phyloP scores from a whole-genome alignment of 2,113 vertebrate genomes.

The Struthidea cinerea region DNA sequence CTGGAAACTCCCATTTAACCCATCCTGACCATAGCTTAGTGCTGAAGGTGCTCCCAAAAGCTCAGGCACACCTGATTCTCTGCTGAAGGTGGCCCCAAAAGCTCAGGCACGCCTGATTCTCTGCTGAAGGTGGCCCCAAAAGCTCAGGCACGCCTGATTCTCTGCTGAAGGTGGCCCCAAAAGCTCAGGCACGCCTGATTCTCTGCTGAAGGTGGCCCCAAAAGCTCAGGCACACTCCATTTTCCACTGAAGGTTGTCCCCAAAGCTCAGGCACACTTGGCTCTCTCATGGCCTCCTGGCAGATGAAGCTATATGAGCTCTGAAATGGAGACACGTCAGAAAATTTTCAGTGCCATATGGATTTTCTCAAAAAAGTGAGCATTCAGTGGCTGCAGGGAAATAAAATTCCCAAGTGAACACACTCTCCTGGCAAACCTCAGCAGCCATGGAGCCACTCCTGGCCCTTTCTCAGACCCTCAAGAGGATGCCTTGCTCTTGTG shows the following conservation, averaged over 20 bases:
- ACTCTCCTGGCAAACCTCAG: not conserved
- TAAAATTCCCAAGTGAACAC: accelerated
- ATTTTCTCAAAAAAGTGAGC: not conserved
- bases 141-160: too few relatives aligned
- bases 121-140: not conserved
- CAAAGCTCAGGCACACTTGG: not conserved
- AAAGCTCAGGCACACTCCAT: not conserved
- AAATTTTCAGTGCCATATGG: not conserved
- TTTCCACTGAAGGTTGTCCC: not conserved
- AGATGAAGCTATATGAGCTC: not conserved
- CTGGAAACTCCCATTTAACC: not conserved
- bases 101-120: not conserved
- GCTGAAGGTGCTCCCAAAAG: not conserved
- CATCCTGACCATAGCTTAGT: not conserved
- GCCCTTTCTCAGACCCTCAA: accelerated
- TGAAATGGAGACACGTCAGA: not conserved
- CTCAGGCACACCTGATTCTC: not conserved
- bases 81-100: not conserved
- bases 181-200: not conserved
- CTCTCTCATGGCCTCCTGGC: not conserved
- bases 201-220: not conserved
- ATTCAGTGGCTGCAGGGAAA: not conserved
- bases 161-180: not conserved
- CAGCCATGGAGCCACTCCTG: not conserved
- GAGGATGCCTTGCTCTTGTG: not conserved